Percentiles rank a stretch among this genome's conserved stretches.
Conservation (phyloP, 30 jellyfish, hydroid and myxozoan genomes). For the Turritopsis dohrnii region DNA sequence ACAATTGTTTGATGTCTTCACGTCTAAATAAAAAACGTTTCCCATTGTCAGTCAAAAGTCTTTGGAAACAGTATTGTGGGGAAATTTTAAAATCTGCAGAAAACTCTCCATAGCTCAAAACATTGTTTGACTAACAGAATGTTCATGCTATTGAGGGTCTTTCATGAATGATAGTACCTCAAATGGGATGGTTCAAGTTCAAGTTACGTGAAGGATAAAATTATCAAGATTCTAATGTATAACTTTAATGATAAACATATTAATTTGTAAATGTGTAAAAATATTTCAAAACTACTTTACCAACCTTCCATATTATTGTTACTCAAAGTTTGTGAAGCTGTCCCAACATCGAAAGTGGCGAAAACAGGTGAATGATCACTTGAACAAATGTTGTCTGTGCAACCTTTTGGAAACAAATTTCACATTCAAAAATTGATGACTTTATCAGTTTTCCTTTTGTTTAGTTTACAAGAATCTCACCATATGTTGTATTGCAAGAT, state of each 20-base stretch:
- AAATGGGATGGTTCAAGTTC: too few relatives aligned
- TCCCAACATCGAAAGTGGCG: conserved; percentile 79
- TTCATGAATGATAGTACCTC: too few relatives aligned
- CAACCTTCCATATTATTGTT: not conserved
- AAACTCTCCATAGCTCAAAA: too few relatives aligned
- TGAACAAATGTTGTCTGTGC: conserved; percentile 74
- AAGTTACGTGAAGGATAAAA: too few relatives aligned
- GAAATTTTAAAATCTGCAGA: too few relatives aligned
- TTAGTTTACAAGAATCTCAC: conserved; percentile 16
- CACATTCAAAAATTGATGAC: not conserved
- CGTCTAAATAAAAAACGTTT: not conserved
- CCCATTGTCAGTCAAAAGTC: not conserved
- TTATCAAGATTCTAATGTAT: too few relatives aligned
- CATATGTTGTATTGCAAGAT: conserved; percentile 63
- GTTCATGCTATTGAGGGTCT: too few relatives aligned
- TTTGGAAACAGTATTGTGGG: too few relatives aligned
- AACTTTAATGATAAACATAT: too few relatives aligned
- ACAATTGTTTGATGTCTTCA: not conserved
- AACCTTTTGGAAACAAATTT: conserved; percentile 41
- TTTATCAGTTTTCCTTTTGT: not conserved
- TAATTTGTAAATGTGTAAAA: too few relatives aligned
- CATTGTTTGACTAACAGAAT: too few relatives aligned
- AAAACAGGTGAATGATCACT: conserved; percentile 97
- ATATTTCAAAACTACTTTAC: not conserved
- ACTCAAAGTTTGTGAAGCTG: not conserved